Conservation (phyloP, 2,797 vertebrate species). For the Toxotes lorentzi region DNA sequence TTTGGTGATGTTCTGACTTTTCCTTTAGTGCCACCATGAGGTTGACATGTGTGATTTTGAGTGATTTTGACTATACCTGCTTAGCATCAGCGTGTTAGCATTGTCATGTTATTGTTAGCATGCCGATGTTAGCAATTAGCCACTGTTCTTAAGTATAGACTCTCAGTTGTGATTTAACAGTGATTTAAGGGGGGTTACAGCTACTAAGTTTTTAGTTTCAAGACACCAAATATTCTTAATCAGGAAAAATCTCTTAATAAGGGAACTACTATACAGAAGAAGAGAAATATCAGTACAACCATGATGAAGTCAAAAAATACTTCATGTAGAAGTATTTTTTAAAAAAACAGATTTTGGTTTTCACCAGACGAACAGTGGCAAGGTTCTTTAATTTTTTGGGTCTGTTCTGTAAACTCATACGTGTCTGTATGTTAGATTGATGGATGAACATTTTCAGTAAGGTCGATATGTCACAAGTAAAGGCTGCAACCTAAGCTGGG, state of each 20-base stretch:
- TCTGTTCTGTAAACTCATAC: conserved; percentile 51
- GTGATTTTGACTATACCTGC: no score
- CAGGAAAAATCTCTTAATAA: background rate
- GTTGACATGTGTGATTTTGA: background rate
- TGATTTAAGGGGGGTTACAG: background rate
- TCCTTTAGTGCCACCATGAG: no score
- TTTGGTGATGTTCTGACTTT: background rate
- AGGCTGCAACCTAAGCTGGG: conserved; percentile 68
- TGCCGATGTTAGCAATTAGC: background rate
- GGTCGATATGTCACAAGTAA: conserved; percentile 62
- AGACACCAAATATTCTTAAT: background rate
- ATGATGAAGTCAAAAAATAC: conserved; percentile 3
- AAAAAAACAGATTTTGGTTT: conserved; percentile 13
- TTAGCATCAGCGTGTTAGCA: background rate
- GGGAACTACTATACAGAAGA: background rate
- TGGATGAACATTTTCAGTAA: conserved; percentile 74
- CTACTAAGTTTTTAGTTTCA: background rate
- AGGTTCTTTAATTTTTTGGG: conserved; percentile 12
- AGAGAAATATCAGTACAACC: background rate
- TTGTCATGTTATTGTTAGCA: background rate
- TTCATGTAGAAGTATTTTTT: conserved; percentile 9
- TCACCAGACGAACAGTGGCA: background rate
- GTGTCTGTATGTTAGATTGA: conserved; percentile 66
- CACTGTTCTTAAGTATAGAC: background rate
- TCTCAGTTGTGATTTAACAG: background rate